phyloP scores from a whole-genome alignment of 2,888 invertebrate genomes.

The Tenthredo mesomela region DNA sequence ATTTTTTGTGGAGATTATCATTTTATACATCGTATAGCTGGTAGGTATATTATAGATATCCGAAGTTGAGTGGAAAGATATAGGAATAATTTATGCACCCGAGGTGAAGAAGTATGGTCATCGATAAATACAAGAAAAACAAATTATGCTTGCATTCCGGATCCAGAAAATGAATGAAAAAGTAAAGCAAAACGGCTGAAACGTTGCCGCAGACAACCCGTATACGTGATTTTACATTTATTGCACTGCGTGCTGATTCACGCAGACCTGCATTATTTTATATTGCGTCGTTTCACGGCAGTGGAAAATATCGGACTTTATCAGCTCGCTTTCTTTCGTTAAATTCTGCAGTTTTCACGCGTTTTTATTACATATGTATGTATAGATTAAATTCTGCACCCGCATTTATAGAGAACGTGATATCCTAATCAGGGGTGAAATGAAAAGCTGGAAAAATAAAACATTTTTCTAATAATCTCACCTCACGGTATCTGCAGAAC shows the following conservation, averaged over 20 bases:
- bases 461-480: constrained; percentile 61
- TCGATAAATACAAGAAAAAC: not conserved
- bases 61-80: not conserved
- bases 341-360: not conserved
- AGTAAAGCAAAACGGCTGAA: not conserved
- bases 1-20: not conserved
- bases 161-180: not conserved
- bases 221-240: not conserved
- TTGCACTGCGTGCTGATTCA: not conserved
- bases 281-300: not conserved
- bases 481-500: constrained; percentile 92
- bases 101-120: not conserved
- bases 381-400: not conserved
- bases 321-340: not conserved
- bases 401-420: too few relatives aligned
- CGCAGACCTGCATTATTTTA: not conserved
- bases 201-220: not conserved
- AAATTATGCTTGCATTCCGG: not conserved
- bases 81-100: not conserved
- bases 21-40: not conserved
- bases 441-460: not conserved
- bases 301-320: not conserved
- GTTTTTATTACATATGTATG: not conserved
- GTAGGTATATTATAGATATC: not conserved
- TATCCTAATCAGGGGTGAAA: not conserved